Conservation (phyloP, 1,140 invertebrate genomes). For the Condylostylus longicornis region DNA sequence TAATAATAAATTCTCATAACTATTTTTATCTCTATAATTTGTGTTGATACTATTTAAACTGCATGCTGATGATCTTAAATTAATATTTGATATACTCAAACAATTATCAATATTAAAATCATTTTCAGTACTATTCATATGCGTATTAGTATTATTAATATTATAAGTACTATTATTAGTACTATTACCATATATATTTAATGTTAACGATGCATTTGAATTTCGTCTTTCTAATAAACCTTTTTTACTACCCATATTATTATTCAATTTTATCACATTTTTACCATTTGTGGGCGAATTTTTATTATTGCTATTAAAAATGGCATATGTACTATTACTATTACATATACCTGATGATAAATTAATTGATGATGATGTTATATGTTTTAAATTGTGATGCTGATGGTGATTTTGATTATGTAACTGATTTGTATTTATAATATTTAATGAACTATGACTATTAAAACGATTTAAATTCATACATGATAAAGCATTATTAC, state of each 20-base stretch:
- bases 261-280: too few species aligned
- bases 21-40: constrained; percentile 28
- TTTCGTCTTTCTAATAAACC: constrained; percentile 60
- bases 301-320: neutral
- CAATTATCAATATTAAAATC: too few species aligned
- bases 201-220: constrained; percentile 73
- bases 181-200: too few species aligned
- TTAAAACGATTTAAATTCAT: constrained; percentile 38
- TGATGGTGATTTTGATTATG: too few species aligned
- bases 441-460: constrained; percentile 36
- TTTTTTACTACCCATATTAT: constrained; percentile 44
- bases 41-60: constrained; percentile 35
- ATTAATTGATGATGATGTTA: neutral
- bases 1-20: neutral
- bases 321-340: neutral
- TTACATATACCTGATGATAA: neutral
- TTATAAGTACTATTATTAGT: too few species aligned
- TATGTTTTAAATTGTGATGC: neutral
- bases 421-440: too few species aligned
- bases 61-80: constrained; percentile 33
- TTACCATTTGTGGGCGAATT: constrained; percentile 10
- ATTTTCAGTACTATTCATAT: too few species aligned
- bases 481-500: constrained; percentile 22
- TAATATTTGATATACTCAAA: constrained; percentile 35
- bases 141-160: too few species aligned